Evolutionary conservation across 2,888 invertebrate species (phyloP), one percentile per base, ranked within the genome.

Genomic region (Rhimphoctona megacephalus): DNA sequence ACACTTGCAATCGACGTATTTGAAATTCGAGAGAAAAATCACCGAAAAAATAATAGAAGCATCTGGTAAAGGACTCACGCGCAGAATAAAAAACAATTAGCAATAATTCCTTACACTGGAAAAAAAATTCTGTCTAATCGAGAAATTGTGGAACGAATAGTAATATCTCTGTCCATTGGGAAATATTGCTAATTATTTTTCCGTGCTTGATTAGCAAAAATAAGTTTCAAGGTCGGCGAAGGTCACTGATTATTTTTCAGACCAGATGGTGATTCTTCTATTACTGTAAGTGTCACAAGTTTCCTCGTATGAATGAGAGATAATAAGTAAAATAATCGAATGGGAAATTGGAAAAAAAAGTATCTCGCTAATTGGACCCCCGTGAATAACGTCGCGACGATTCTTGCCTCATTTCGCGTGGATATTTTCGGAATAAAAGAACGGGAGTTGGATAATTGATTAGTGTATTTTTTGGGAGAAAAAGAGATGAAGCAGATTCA

Each of bases 361-460:
- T 25, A 70, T 30, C n/a, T 76, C 39, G 52, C 67, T 81, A 81
- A 87, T 87, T 78, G 46, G 70, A 73, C 46, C 25, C 52, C 70
- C 43, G 70, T 19, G 54, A 30, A 49, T 74, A 52, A 52, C 67
- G 52, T 14, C 30, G 33, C 22, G 79, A 74, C 43, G 22, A 70
- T 64, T 72, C 70, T 85, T 57, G 33, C 61, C 43, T 57, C 19
- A 9, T 72, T 87, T 72, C 33, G 30, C 69, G 25, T 33, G 39
- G n/a, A 70, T 25, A 49, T 76, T 49, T 25, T n/a, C 19, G 46
- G 30, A 67, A 83, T 80, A 57, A 52, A 82, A 36, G 67, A 43
- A 80, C 67, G 76, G 11, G 64, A 19, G 70, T 19, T 22, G 69
- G 79, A 46, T 74, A 87, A 86, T 87, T 87, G 86, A 85, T 88